Evolutionary conservation across 2,888 invertebrate genomes (phyloP), one percentile per base, ranked within the genome.

Genomic region (Brachycybe producta): DNA sequence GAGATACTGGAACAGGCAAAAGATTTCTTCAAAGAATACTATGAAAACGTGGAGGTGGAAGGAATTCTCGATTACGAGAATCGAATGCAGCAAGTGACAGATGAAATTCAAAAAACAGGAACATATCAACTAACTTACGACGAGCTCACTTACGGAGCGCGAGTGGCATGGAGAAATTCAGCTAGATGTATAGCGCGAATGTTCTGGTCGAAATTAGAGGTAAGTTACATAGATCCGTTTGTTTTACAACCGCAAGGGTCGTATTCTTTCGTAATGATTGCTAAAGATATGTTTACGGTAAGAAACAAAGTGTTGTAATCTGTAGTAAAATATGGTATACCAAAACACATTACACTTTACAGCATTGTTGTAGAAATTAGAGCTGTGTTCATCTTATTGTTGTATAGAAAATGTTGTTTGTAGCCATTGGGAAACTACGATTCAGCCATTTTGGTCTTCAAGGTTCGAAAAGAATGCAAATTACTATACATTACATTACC

Each of bases 141-240:
- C 0, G 94, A 95, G 70, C 74, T 95, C 58, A 85, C 88, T 53
- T 94, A 87, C 65, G 94, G 92, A 19, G 88, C 91, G 24, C 92
- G 92, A 70, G 72, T 91, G 47, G 92, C 88, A 3, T 95, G 94
- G 94, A 77, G 94, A 58, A 95, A 94, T 66, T 84, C 92, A 0
- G 82, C 85, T 3, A 74, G 92, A 38, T 95, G 94, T 67, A 92
- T 94, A 60, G 94, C 94, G 0, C 75, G 94, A 59, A 94, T 94
- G 66, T 92, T 94, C 65, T 95, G 94, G 94, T 88, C 91, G 0
- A 92, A 92, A 67, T 65, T 94, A 57, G 91, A 92, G 80, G 91
- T 90, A 68, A 61, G 64, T 58, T 44, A n/a, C n/a, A n/a, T n/a
- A n/a, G n/a, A n/a, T n/a, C n/a, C n/a, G n/a, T n/a, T n/a, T n/a